phyloP scores from a whole-genome alignment of 2,797 vertebrate species.

The Fratercula arctica region DNA sequence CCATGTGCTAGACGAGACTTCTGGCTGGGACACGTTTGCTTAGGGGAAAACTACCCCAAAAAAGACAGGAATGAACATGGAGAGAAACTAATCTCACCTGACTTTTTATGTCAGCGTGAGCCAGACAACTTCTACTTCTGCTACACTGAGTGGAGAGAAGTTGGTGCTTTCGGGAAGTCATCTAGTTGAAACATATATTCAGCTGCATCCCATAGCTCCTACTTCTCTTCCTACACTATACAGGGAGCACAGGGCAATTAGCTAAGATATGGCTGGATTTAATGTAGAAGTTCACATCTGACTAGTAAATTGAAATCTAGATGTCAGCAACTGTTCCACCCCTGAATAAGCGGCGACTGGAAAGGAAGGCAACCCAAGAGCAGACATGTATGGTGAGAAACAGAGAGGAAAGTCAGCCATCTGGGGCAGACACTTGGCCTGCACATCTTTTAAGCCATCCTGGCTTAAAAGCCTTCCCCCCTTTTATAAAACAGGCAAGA shows the following conservation, averaged over 20 bases:
- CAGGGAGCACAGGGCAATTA: not conserved
- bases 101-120: not conserved
- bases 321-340: not conserved
- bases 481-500: not conserved
- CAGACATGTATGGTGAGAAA: not conserved
- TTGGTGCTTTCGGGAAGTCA: not conserved
- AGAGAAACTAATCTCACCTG: not conserved
- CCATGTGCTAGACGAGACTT: not conserved
- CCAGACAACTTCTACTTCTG: not conserved
- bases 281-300: not conserved
- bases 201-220: not conserved
- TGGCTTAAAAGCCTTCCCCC: not conserved
- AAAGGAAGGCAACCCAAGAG: not conserved
- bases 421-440: not conserved
- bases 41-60: not conserved
- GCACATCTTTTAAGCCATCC: not conserved
- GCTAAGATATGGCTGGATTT: not conserved
- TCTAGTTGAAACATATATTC: not conserved
- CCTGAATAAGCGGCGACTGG: accelerated
- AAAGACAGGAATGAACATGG: not conserved
- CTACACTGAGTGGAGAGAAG: not conserved
- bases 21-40: not conserved
- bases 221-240: not conserved
- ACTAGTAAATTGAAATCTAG: not conserved
- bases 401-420: not conserved